Evolutionary conservation across 2,797 vertebrate species (phyloP), one percentile per base, ranked within the genome.

Genomic region (Eutrigla gurnardus): DNA sequence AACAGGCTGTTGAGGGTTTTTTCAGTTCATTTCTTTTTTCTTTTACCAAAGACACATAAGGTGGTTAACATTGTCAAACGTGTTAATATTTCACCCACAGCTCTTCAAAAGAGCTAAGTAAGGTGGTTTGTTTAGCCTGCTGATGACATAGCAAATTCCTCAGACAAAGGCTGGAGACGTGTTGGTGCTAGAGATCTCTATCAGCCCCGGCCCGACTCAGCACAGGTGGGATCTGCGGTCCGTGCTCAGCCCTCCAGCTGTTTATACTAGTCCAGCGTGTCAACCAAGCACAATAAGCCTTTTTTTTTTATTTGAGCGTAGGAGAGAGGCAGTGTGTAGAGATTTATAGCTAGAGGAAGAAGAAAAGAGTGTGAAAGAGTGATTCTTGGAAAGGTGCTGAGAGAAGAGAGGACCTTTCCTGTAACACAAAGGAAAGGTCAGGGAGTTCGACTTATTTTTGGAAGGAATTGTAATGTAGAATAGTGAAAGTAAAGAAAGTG

Each of bases 111-210:
- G 71, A 82, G 82, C 83, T 5, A 71, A 80, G 78, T 72, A 81
- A 88, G 86, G 72, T 50, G 73, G 67, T 86, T 92, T 85, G 87
- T 83, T 89, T 67, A 85, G 87, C 79, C 78, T 36, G 64, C 79
- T 82, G 91, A 93, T 93, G 89, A 93, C 87, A 60, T 81, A 78
- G 90, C 89, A 75, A 83, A 93, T 92, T 93, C 90, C 88, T 78
- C 80, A 92, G 88, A 88, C 85, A 73, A 83, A 77, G 77, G 72
- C 79, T 71, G 70, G 84, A 90, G 90, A 90, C 86, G 15, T 91
- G 91, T 90, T 78, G 78, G 82, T 86, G 81, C 90, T 82, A 12
- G 86, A 90, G 90, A 89, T 90, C 73, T 62, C 73, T 88, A 91
- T 91, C 86, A 66, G 66, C 73, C 49, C 63, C 53, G 32, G 77